Conservation (phyloP, 2,113 vertebrate genomes). For the Alouatta palliata region DNA sequence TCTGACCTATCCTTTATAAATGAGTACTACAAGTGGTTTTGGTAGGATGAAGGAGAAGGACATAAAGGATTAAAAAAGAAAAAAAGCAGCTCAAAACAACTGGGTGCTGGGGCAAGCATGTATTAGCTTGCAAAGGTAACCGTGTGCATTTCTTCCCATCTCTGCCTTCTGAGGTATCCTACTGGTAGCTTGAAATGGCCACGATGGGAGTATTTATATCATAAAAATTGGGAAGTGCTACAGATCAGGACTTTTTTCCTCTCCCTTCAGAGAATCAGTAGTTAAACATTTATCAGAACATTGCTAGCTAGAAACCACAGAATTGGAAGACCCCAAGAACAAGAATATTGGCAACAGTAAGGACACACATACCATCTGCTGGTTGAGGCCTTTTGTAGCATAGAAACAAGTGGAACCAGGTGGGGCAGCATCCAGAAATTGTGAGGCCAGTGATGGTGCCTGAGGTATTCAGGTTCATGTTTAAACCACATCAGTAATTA, state of each 20-base stretch:
- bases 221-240: not conserved
- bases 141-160: not conserved
- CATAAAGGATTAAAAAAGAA: not conserved
- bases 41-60: not conserved
- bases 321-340: not conserved
- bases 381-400: not conserved
- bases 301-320: not conserved
- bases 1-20: not conserved
- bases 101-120: not conserved
- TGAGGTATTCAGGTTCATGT: not conserved
- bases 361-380: not conserved
- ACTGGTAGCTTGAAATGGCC: not conserved
- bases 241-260: fast-evolving
- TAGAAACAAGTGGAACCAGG: not conserved
- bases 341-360: not conserved
- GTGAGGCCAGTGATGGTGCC: not conserved
- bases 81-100: not conserved
- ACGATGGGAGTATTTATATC: not conserved
- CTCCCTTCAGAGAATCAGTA: not conserved
- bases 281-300: not conserved
- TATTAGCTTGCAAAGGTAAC: not conserved
- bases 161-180: not conserved
- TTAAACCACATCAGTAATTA: not conserved
- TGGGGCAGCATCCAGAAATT: not conserved
- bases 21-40: not conserved